phyloP scores from a whole-genome alignment of 1,140 invertebrate genomes.

The Pseudachorutes palmiensis region DNA sequence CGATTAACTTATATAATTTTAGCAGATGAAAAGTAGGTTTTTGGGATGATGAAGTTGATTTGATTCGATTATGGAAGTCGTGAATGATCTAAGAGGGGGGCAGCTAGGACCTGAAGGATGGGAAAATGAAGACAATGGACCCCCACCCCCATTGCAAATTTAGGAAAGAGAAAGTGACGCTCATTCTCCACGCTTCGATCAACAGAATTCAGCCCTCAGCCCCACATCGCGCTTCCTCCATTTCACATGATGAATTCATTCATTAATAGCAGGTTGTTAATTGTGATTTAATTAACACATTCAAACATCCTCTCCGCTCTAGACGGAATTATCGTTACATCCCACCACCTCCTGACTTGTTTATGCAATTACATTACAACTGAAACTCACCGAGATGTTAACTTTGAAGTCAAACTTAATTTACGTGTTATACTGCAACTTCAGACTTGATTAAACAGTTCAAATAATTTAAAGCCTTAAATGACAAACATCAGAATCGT shows the following conservation, averaged over 20 bases:
- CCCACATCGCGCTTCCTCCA: background rate
- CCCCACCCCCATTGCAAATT: background rate
- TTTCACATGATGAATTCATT: background rate
- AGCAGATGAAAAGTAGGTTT: background rate
- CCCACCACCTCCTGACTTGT: too few species aligned
- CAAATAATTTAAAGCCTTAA: too few species aligned
- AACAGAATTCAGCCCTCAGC: background rate
- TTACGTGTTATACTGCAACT: too few species aligned
- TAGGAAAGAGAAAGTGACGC: conserved; percentile 4
- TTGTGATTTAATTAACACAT: background rate
- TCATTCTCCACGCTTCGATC: background rate
- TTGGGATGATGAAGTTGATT: background rate
- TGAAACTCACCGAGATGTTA: too few species aligned
- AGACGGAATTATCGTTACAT: too few species aligned
- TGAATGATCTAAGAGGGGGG: background rate
- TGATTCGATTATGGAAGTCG: background rate
- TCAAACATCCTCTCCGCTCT: too few species aligned
- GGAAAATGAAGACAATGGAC: background rate
- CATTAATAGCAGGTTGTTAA: too few species aligned
- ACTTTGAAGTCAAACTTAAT: too few species aligned
- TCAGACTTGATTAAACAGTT: too few species aligned
- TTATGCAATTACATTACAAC: too few species aligned
- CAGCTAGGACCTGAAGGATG: background rate
- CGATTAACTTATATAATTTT: background rate
- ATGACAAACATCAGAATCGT: too few species aligned